Base-by-base conservation (phyloP, 2,888 invertebrate genomes). In the Agriopis leucophaearia region DNA sequence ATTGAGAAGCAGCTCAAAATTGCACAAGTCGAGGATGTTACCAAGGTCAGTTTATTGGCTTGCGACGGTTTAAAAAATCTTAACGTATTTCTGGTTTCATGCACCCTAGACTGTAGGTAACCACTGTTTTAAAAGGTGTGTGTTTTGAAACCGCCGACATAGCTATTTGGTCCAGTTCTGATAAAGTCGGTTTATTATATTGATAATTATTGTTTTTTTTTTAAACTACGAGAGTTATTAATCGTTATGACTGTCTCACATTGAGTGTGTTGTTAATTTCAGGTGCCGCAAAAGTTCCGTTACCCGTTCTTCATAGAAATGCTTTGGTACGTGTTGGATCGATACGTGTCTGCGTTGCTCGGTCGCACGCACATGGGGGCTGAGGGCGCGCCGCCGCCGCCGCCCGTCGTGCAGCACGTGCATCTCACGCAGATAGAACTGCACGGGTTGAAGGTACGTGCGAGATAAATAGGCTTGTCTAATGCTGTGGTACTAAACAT, bases 221-320 rank as follows among this genome's bases (percentile, higher is more conserved):
- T n/a, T n/a, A n/a, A n/a, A n/a, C n/a, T n/a, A n/a, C n/a, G n/a
- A n/a, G n/a, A n/a, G n/a, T n/a, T n/a, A n/a, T n/a, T n/a, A 27
- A 27, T 27, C 27, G 27, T 5, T 27, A 27, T 27, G 27, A 4
- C 5, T 4, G 27, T 6, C 12, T n/a, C 44, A 44, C 27, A 13
- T 13, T 13, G 3, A 44, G 16, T 8, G 8, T 50, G 35, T 35
- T 7, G n/a, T n/a, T n/a, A 1, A 13, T 27, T 55, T 8, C 89
- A 97, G 97, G 99, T 99, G 47, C 99, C 99, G 0, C 97, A 98
- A 80, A 99, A 99, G 94, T 99, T 99, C 92, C 96, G 99, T 0
- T 99, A 99, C 88, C 99, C 99, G 0, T 99, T 99, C 94, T 99
- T 98, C 91, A 98, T 98, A 13, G 99, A 99, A 93, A 99, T 99